Conservation (phyloP, 1,140 invertebrate genomes). For the Danaus melanippus region DNA sequence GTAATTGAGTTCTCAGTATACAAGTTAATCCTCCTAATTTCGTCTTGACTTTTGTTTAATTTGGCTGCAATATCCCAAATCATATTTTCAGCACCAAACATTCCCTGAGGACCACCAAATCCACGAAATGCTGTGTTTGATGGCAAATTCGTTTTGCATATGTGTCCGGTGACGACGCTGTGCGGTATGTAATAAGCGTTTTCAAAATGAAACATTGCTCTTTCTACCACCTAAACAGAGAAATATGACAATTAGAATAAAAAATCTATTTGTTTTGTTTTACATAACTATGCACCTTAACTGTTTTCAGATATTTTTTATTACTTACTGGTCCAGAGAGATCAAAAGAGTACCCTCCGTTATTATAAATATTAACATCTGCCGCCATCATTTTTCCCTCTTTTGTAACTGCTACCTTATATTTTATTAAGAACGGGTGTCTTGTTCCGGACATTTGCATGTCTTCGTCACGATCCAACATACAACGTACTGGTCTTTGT, state of each 20-base stretch:
- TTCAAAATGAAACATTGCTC: conserved; percentile 85
- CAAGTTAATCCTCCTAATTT: conserved; percentile 79
- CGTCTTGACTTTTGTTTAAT: conserved; percentile 75
- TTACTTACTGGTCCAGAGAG: conserved; percentile 83
- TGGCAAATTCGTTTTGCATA: conserved; percentile 89
- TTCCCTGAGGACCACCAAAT: conserved; percentile 92
- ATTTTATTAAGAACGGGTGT: conserved; percentile 91
- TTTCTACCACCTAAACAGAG: conserved; percentile 77
- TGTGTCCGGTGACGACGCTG: conserved; percentile 76
- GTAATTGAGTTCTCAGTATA: conserved; percentile 86
- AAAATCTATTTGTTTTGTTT: no score
- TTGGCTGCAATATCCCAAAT: conserved; percentile 83
- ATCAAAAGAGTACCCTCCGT: conserved; percentile 88
- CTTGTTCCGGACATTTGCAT: conserved; percentile 90
- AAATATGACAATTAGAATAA: conserved; percentile 6
- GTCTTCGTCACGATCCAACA: conserved; percentile 95
- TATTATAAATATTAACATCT: conserved; percentile 84
- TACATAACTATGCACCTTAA: not conserved
- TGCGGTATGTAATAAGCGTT: conserved; percentile 86
- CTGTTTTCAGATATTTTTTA: conserved; percentile 8
- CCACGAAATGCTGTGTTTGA: conserved; percentile 94
- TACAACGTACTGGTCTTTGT: conserved; percentile 85
- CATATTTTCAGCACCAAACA: conserved; percentile 87
- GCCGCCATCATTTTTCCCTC: conserved; percentile 82
- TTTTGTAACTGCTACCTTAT: conserved; percentile 86